Base-by-base conservation (phyloP, 2,888 invertebrate genomes). In the Stenurella melanura region DNA sequence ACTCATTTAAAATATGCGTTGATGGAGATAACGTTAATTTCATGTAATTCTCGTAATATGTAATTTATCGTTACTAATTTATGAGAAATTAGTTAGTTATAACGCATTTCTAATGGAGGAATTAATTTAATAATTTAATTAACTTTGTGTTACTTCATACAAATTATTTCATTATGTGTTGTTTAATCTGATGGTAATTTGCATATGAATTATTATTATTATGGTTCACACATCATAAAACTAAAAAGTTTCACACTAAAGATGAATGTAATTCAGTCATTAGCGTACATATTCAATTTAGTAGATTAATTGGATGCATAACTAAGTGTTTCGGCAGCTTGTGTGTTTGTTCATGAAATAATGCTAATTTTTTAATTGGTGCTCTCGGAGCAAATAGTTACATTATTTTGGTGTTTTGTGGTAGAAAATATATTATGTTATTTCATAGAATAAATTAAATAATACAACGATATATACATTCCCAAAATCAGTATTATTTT, bases 11-110 rank as follows among this genome's bases (percentile, higher is more conserved):
- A 80, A 68, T 54, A 61, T 34, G 50, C 68, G 75, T 69, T 71
- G 66, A 57, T 69, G 66, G 67, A 68, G 78, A 77, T 77, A 77
- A 73, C 70, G 72, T 50, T 50, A 50, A 50, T 50, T 42, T 50
- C 70, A 74, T 75, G 76, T 80, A 75, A 72, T 73, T 74, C 75
- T 71, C 21, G 70, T 75, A 77, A 78, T 77, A 81, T 77, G 81
- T 84, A 83, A 85, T 85, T 83, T 80, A 82, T 84, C 82, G 81
- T 83, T 83, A 84, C 83, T 85, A 86, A 86, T 85, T 85, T 81
- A 80, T 79, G 72, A 64, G 78, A 82, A 83, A 83, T 82, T 83
- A 84, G 80, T 80, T 83, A 81, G 77, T 77, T 79, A 77, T 77
- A 81, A 81, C 60, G 81, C 80, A 75, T 81, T 76, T 79, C 78